phyloP scores from a whole-genome alignment of 2,888 invertebrate genomes.

The Drosophila formosana region DNA sequence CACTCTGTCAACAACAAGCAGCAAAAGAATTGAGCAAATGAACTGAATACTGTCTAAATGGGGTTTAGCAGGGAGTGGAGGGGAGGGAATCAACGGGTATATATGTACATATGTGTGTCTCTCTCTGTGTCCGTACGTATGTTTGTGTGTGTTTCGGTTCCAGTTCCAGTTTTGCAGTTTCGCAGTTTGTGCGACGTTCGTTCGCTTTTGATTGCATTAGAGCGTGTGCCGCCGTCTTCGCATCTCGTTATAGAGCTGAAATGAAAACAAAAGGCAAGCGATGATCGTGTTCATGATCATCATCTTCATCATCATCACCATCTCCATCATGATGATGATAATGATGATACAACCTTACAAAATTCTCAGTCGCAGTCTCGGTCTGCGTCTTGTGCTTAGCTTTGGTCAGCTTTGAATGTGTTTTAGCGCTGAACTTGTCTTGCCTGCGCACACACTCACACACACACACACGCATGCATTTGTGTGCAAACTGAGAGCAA shows the following conservation, averaged over 20 bases:
- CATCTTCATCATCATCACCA: constrained; percentile 11
- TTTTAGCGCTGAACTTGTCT: constrained; percentile 82
- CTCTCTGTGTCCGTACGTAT: constrained; percentile 5
- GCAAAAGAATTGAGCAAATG: constrained; percentile 61
- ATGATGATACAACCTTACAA: constrained; percentile 78
- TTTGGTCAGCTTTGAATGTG: constrained; percentile 77
- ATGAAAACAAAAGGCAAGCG: constrained; percentile 72
- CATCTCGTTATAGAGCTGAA: constrained; percentile 75
- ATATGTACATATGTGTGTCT: constrained; percentile 6
- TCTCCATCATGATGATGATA: constrained; percentile 28
- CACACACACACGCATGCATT: constrained; percentile 15
- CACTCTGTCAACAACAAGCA: constrained; percentile 23
- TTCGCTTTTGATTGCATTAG: constrained; percentile 76
- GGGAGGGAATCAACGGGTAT: constrained; percentile 23
- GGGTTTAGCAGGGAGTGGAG: neutral
- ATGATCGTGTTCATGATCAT: constrained; percentile 28
- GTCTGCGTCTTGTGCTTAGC: constrained; percentile 56
- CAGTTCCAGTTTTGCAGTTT: constrained; percentile 68
- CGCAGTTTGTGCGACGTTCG: constrained; percentile 60
- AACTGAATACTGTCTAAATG: constrained; percentile 51
- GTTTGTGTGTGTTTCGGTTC: constrained; percentile 28
- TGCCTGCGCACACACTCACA: constrained; percentile 50
- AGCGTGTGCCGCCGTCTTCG: constrained; percentile 75
- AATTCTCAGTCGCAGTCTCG: constrained; percentile 68
- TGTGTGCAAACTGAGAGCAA: constrained; percentile 30